Conservation (phyloP, 2,888 invertebrate species). For the Drosophila pullipes region DNA sequence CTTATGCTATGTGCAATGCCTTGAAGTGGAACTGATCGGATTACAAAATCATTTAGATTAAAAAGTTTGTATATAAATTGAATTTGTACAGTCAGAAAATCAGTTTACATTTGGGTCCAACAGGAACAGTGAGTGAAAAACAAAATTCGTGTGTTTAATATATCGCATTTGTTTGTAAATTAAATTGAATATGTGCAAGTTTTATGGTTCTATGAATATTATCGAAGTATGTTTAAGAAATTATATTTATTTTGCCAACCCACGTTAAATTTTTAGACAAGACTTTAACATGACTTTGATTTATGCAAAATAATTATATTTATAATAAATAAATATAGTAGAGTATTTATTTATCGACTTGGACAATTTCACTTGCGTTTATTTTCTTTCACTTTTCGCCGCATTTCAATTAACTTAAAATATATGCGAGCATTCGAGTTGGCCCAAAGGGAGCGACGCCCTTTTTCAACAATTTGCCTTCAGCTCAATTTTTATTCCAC, state of each 20-base stretch:
- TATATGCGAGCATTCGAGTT: slow-evolving; percentile 43
- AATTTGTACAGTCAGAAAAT: neutral
- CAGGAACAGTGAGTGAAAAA: neutral
- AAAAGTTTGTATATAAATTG: neutral
- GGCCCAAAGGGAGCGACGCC: slow-evolving; percentile 33
- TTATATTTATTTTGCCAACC: neutral
- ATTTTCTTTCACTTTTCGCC: slow-evolving; percentile 23
- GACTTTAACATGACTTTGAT: neutral
- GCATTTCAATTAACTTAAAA: slow-evolving; percentile 77
- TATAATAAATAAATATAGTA: neutral
- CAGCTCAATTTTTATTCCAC: slow-evolving; percentile 35
- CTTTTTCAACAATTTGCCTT: slow-evolving; percentile 51
- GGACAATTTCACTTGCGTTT: neutral
- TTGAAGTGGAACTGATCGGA: neutral
- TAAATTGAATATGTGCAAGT: neutral
- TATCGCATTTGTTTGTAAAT: no score
- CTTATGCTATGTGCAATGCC: neutral
- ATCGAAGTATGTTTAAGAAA: neutral
- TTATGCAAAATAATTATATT: neutral
- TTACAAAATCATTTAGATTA: slow-evolving; percentile 6
- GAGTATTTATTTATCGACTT: neutral
- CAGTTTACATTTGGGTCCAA: neutral
- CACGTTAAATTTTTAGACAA: neutral
- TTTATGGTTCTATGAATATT: neutral
- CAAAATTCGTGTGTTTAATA: neutral